These are phyloP conservation scores for Temnopleurus reevesii DNA, from an alignment of 53 echinoderm and acorn worm genomes.

Conservation along the genomic window DNA sequence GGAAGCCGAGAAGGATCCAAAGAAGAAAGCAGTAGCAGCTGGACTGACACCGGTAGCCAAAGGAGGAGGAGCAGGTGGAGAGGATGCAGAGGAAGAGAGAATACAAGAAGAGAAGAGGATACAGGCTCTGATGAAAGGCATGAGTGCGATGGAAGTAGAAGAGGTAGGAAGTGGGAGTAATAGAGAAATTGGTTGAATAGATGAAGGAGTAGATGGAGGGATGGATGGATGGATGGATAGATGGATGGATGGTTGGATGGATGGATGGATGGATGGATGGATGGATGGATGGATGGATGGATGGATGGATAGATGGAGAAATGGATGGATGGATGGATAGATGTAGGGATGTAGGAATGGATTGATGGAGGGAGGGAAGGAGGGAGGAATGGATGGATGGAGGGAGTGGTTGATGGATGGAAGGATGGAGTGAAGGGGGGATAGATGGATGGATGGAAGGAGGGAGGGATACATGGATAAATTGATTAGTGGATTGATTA, in stretches of 20 bases:
- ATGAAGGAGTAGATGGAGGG: neutral
- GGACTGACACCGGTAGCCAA: slow-evolving; percentile 70
- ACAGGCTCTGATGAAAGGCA: slow-evolving; percentile 94
- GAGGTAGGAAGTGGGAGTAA: too few species aligned
- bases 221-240: neutral
- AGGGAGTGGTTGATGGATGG: neutral
- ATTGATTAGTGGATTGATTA: neutral
- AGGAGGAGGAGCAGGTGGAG: slow-evolving; percentile 58
- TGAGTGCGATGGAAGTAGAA: slow-evolving; percentile 79
- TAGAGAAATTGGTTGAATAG: too few species aligned
- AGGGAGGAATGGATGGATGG: neutral
- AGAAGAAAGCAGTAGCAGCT: slow-evolving; percentile 84
- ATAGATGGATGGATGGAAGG: neutral
- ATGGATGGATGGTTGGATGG: neutral
- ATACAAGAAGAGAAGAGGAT: slow-evolving; percentile 88
- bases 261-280: neutral
- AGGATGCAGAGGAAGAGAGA: slow-evolving; percentile 76
- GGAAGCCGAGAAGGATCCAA: slow-evolving; percentile 79
- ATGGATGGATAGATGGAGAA: neutral
- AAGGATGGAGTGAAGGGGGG: neutral
- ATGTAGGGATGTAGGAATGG: neutral
- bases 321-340: neutral
- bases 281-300: neutral
- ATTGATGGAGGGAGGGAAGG: slow-evolving; percentile 63
- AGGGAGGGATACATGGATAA: neutral